Percentiles rank a stretch among this genome's conserved stretches.
These are phyloP conservation scores for Turritopsis dohrnii DNA, from an alignment of 30 jellyfish, hydroid and myxozoan species.

Conservation along the genomic window DNA sequence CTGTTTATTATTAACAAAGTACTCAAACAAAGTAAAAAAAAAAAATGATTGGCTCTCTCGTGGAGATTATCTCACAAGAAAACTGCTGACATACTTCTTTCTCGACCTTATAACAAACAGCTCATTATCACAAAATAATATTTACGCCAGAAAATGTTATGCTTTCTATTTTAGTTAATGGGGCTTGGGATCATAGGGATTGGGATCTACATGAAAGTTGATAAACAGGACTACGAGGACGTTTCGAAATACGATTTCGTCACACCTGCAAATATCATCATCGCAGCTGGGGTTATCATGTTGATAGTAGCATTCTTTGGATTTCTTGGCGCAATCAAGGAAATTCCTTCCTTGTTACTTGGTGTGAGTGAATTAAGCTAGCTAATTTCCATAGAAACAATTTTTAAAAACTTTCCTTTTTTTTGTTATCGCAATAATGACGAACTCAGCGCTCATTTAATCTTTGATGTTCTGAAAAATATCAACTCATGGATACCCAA, in stretches of 20 bases:
- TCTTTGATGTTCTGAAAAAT: not conserved
- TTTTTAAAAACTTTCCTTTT: not conserved
- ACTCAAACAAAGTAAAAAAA: too few relatives aligned
- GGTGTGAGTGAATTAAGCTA: conserved; percentile 20
- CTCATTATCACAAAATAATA: too few relatives aligned
- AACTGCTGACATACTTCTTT: too few relatives aligned
- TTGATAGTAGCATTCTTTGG: conserved; percentile 74
- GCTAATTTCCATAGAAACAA: not conserved
- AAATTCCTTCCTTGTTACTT: conserved; percentile 53
- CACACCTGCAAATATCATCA: conserved; percentile 72
- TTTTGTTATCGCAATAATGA: not conserved
- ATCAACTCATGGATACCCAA: not conserved
- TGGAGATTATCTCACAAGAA: too few relatives aligned
- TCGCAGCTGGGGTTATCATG: conserved; percentile 72
- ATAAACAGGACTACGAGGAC: conserved; percentile 66
- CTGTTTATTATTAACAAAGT: too few relatives aligned
- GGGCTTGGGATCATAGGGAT: conserved; percentile 78
- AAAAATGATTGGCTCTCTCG: too few relatives aligned
- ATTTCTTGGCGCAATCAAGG: conserved; percentile 84
- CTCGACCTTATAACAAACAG: too few relatives aligned
- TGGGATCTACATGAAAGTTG: conserved; percentile 85
- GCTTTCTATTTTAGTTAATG: conserved; percentile 48
- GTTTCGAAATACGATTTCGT: conserved; percentile 53
- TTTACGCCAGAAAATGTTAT: too few relatives aligned
- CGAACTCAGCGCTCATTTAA: not conserved